Conservation (phyloP, 2,888 invertebrate genomes). For the Pocota personata region DNA sequence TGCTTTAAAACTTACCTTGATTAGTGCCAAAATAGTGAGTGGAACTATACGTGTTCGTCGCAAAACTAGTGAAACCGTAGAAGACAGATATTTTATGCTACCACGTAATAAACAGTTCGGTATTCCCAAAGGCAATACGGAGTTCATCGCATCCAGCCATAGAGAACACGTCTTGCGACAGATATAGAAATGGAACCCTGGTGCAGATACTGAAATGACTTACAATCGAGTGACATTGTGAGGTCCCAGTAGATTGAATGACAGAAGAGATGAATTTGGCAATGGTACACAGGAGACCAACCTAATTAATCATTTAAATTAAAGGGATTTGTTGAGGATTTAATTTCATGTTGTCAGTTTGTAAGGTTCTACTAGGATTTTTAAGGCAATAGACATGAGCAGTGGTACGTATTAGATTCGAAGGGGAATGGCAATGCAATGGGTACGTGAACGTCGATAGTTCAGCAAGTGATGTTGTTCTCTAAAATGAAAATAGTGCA, state of each 20-base stretch:
- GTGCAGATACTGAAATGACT: neutral
- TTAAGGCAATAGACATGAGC: neutral
- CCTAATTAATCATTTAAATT: constrained; percentile 21
- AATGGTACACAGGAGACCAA: neutral
- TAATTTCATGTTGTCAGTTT: constrained; percentile 1
- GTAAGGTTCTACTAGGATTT: neutral
- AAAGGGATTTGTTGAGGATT: neutral
- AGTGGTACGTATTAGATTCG: neutral
- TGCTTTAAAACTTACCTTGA: neutral
- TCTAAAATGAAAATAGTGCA: too few relatives aligned
- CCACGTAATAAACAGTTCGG: neutral
- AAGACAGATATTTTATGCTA: neutral
- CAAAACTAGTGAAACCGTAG: neutral
- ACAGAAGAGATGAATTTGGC: neutral
- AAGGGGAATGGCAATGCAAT: neutral
- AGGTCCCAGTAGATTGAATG: constrained; percentile 3
- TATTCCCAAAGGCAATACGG: neutral
- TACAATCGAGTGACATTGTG: neutral
- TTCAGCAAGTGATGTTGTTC: too few relatives aligned
- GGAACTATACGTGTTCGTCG: neutral
- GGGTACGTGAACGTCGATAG: too few relatives aligned
- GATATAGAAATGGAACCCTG: neutral
- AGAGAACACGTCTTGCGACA: neutral
- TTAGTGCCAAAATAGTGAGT: neutral
- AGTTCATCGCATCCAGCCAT: neutral